Conservation (phyloP, 2,797 vertebrate species). For the Bovichtus diacanthus region DNA sequence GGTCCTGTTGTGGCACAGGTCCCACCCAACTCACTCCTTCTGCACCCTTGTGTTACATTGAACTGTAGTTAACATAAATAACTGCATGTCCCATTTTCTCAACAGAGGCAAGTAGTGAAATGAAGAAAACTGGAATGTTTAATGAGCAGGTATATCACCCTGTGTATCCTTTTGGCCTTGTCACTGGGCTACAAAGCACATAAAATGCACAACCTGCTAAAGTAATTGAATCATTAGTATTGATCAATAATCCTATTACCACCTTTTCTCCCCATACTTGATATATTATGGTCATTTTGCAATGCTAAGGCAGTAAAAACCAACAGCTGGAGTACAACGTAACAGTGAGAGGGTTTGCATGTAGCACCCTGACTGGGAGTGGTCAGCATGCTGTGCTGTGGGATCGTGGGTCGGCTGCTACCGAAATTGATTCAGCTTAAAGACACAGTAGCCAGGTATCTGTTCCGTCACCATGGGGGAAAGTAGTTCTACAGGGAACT, state of each 20-base stretch:
- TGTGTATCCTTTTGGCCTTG: neutral
- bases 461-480: constrained; percentile 1
- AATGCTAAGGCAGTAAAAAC: constrained; percentile 7
- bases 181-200: neutral
- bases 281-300: constrained; percentile 9
- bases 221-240: constrained; percentile 33
- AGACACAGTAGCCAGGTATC: constrained; percentile 33
- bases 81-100: neutral
- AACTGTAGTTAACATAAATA: neutral
- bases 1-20: neutral
- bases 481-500: constrained; percentile 15
- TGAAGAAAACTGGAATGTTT: neutral
- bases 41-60: neutral
- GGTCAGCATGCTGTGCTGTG: neutral
- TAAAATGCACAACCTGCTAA: neutral
- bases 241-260: constrained; percentile 44
- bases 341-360: neutral
- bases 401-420: neutral
- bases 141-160: neutral
- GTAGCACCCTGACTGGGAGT: neutral
- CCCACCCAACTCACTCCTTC: neutral
- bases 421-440: constrained; percentile 23
- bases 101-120: neutral
- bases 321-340: neutral
- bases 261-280: neutral